A percentile compares a stretch with the other conserved stretches of the same genome.
phyloP scores from a whole-genome alignment of 2,797 vertebrate species.

The Holocentrus rufus region DNA sequence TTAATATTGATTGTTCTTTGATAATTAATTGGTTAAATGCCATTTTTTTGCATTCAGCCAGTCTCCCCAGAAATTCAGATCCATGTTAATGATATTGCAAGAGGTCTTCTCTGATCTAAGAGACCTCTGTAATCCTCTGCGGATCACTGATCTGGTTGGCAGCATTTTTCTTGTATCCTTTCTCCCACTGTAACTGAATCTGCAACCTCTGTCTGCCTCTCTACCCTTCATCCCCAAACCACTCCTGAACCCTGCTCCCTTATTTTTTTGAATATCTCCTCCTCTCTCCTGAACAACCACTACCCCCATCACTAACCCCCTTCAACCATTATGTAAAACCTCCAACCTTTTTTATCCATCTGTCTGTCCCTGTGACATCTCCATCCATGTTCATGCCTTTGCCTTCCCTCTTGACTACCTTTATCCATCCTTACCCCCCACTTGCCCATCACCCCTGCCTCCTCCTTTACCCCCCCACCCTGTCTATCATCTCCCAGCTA shows the following conservation, averaged over 20 bases:
- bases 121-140: slow-evolving; percentile 7
- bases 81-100: slow-evolving; percentile 36
- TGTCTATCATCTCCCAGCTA: slow-evolving; percentile 80
- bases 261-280: slow-evolving; percentile 1
- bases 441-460: neutral
- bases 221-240: slow-evolving; percentile 69
- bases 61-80: slow-evolving; percentile 24
- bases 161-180: slow-evolving; percentile 41
- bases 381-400: slow-evolving; percentile 9
- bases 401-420: slow-evolving; percentile 42
- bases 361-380: slow-evolving; percentile 26
- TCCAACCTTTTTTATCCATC: slow-evolving; percentile 29
- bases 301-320: neutral
- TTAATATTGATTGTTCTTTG: slow-evolving; percentile 43
- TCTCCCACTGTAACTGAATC: slow-evolving; percentile 57
- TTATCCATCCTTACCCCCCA: slow-evolving; percentile 28
- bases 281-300: neutral
- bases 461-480: neutral
- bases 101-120: slow-evolving; percentile 39
- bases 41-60: slow-evolving; percentile 47
- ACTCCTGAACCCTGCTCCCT: slow-evolving; percentile 49
- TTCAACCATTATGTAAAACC: neutral
- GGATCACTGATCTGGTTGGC: slow-evolving; percentile 13
- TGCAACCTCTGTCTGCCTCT: slow-evolving; percentile 72
- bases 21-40: slow-evolving; percentile 44